A percentile compares a stretch with the other conserved stretches of the same genome.
Evolutionary conservation across 2,888 invertebrate species (phyloP).

Genomic region (Pachliopta kotzebuea): DNA sequence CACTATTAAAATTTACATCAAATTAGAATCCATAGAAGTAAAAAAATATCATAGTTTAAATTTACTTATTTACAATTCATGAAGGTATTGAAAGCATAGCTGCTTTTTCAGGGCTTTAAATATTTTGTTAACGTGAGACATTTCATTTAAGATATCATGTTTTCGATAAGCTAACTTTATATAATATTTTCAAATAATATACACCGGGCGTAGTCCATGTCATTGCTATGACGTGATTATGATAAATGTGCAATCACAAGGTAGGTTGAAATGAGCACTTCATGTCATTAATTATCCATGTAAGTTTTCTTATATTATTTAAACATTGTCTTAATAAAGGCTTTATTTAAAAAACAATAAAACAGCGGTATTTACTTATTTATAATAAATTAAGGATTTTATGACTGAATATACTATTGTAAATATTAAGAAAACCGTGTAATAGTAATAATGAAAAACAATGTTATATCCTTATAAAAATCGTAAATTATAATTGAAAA

Average conservation of each 20-base stretch:
- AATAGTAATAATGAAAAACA: neutral
- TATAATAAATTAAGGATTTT: too few relatives aligned
- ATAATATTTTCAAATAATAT: neutral
- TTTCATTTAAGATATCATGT: neutral
- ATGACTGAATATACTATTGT: too few relatives aligned
- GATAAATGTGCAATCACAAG: slow-evolving; percentile 8
- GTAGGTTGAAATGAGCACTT: neutral
- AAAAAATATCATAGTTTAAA: too few relatives aligned
- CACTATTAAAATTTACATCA: too few relatives aligned
- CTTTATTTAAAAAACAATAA: too few relatives aligned
- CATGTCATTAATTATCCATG: neutral
- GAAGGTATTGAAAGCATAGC: too few relatives aligned
- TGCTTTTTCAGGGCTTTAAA: too few relatives aligned
- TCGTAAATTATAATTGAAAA: neutral
- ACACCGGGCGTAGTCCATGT: slow-evolving; percentile 19
- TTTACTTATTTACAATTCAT: too few relatives aligned
- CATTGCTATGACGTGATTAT: slow-evolving; percentile 29
- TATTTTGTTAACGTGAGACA: neutral
- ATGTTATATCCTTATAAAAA: neutral
- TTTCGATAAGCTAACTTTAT: neutral
- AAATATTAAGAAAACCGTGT: too few relatives aligned
- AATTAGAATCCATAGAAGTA: too few relatives aligned
- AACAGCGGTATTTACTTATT: too few relatives aligned
- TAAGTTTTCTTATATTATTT: neutral
- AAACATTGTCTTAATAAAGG: too few relatives aligned